Percentiles rank a stretch among this genome's conserved stretches.
phyloP scores from a whole-genome alignment of 2,888 invertebrate species.

The Phengaris arion region DNA sequence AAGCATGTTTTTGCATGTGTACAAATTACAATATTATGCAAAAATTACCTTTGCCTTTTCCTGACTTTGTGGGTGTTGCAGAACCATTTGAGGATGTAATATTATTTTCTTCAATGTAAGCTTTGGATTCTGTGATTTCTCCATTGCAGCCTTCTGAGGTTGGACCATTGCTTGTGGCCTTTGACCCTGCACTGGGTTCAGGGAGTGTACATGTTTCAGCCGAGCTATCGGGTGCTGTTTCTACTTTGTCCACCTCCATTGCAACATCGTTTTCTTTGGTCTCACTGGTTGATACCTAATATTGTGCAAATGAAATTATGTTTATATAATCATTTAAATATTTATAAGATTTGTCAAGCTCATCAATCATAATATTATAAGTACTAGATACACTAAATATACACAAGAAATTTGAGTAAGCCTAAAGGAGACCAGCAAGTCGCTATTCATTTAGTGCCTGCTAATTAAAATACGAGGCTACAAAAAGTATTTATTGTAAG shows the following conservation, averaged over 20 bases:
- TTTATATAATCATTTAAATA: not conserved
- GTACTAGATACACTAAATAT: too few species aligned
- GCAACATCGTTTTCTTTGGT: conserved; percentile 47
- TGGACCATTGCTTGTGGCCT: conserved; percentile 50
- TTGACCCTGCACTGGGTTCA: conserved; percentile 64
- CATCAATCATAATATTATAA: too few species aligned
- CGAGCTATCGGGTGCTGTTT: conserved; percentile 69
- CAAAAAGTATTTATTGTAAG: too few species aligned
- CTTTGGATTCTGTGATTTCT: conserved; percentile 69
- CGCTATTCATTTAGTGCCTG: too few species aligned
- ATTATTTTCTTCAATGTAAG: conserved; percentile 63
- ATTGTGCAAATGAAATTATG: not conserved
- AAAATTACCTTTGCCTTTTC: conserved; percentile 58
- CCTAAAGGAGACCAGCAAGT: too few species aligned
- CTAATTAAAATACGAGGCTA: too few species aligned
- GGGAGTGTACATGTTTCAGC: conserved; percentile 66
- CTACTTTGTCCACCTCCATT: conserved; percentile 56
- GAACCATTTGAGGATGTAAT: conserved; percentile 78
- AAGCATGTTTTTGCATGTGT: not conserved
- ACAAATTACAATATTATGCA: not conserved
- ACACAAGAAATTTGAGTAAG: too few species aligned
- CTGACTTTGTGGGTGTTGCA: conserved; percentile 56
- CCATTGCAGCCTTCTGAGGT: conserved; percentile 60
- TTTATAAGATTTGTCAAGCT: too few species aligned
- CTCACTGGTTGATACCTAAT: conserved; percentile 73